These are phyloP conservation scores for Polyploca ridens DNA, from an alignment of 2,888 invertebrate genomes.

Conservation along the genomic window DNA sequence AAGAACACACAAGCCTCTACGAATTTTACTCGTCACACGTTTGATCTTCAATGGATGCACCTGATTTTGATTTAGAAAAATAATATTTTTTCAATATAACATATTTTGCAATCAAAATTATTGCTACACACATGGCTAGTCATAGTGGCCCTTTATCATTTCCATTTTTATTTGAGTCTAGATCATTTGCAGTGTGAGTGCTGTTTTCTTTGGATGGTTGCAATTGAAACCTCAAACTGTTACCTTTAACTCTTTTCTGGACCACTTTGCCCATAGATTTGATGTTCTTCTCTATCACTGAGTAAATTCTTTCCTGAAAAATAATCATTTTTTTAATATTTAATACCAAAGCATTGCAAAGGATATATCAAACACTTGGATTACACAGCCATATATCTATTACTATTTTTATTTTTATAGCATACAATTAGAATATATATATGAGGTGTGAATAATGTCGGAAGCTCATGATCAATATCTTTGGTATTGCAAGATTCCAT, in stretches of 20 bases:
- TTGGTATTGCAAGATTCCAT: too few relatives aligned
- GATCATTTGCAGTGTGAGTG: conserved; percentile 35
- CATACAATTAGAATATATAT: too few relatives aligned
- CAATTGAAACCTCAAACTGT: conserved; percentile 86
- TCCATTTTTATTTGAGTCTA: conserved; percentile 38
- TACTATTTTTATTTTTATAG: too few relatives aligned
- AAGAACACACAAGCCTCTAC: neutral
- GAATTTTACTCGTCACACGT: conserved; percentile 19
- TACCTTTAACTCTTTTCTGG: conserved; percentile 86
- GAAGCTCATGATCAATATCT: too few relatives aligned
- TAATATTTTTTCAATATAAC: conserved; percentile 57
- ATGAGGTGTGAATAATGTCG: too few relatives aligned
- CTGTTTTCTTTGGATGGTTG: conserved; percentile 70
- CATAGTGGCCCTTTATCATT: conserved; percentile 68
- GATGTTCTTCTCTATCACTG: conserved; percentile 80
- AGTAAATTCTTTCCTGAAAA: conserved; percentile 85
- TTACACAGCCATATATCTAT: too few relatives aligned
- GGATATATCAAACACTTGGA: too few relatives aligned
- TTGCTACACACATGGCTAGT: conserved; percentile 63
- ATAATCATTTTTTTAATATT: neutral
- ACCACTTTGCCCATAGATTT: conserved; percentile 82
- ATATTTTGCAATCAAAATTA: conserved; percentile 64
- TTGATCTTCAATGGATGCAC: conserved; percentile 12
- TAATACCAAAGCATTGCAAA: too few relatives aligned
- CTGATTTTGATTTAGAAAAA: conserved; percentile 30